A percentile compares a stretch with the other conserved stretches of the same genome.
Evolutionary conservation across 2,888 invertebrate genomes (phyloP).

Genomic region (Blera fallax): DNA sequence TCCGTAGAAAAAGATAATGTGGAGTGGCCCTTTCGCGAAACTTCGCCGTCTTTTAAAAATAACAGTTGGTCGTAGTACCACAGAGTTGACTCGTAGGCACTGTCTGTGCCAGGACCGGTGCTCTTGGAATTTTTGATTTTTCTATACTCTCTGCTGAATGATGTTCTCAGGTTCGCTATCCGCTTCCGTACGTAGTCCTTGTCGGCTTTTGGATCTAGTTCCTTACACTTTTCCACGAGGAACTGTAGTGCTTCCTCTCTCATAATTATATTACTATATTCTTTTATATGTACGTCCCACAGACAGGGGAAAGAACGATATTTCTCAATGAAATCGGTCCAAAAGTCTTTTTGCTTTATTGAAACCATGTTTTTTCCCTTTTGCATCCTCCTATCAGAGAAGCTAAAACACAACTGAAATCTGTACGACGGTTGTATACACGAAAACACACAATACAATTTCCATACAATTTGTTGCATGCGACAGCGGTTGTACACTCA

Average conservation of each 20-base stretch:
- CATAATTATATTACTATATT: background rate
- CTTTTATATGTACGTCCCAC: background rate
- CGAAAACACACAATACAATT: too few species aligned
- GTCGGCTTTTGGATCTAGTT: background rate
- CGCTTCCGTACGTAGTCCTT: background rate
- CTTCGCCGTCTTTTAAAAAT: background rate
- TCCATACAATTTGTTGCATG: too few species aligned
- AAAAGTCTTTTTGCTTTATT: slow-evolving; percentile 18
- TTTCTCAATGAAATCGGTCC: background rate
- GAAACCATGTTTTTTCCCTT: background rate
- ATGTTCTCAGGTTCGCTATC: background rate
- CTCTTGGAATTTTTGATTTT: background rate
- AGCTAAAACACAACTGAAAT: too few species aligned
- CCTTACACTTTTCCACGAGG: background rate
- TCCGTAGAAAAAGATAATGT: background rate
- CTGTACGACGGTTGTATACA: too few species aligned
- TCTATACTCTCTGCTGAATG: slow-evolving; percentile 5
- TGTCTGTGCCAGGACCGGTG: background rate
- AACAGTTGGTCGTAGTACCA: background rate
- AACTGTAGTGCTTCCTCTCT: slow-evolving; percentile 6
- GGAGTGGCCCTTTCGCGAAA: background rate
- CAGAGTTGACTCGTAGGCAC: background rate
- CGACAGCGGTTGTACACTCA: too few species aligned
- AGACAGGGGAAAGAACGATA: background rate
- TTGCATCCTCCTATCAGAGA: too few species aligned